Percentiles rank a stretch among this genome's conserved stretches.
Evolutionary conservation across 2,113 vertebrate species (phyloP).

Genomic region (Anarrhichthys ocellatus): DNA sequence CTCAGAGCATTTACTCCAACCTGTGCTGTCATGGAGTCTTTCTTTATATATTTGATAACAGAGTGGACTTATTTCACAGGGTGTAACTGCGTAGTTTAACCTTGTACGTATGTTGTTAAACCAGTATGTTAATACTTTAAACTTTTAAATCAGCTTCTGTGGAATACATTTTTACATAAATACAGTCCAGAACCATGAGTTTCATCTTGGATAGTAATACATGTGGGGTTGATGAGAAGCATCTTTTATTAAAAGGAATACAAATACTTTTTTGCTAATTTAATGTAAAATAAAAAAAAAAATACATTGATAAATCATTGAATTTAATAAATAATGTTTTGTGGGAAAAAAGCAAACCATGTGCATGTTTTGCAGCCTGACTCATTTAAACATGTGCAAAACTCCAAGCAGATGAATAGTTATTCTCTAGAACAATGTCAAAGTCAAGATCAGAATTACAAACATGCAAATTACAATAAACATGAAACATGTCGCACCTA

Average conservation of each 20-base stretch:
- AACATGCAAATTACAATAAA: slow-evolving; percentile 37
- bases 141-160: neutral
- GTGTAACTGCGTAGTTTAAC: neutral
- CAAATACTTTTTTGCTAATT: neutral
- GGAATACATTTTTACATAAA: neutral
- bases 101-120: neutral
- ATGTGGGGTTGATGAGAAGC: neutral
- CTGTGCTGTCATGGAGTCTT: neutral
- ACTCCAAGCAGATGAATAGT: slow-evolving; percentile 14
- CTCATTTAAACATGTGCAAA: slow-evolving; percentile 1
- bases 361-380: neutral
- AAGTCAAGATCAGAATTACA: slow-evolving; percentile 14
- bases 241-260: neutral
- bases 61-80: slow-evolving; percentile 6
- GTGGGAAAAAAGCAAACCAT: neutral
- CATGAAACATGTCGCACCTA: slow-evolving; percentile 27
- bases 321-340: neutral
- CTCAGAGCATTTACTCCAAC: neutral
- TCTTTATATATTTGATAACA: neutral
- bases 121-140: too few relatives aligned
- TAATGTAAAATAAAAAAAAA: neutral
- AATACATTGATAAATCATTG: neutral
- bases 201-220: neutral
- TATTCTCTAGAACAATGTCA: slow-evolving; percentile 14
- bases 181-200: neutral